A percentile compares a stretch with the other conserved stretches of the same genome.
phyloP scores from a whole-genome alignment of 2,797 vertebrate genomes.

The Ctenochaetus hawaiiensis region DNA sequence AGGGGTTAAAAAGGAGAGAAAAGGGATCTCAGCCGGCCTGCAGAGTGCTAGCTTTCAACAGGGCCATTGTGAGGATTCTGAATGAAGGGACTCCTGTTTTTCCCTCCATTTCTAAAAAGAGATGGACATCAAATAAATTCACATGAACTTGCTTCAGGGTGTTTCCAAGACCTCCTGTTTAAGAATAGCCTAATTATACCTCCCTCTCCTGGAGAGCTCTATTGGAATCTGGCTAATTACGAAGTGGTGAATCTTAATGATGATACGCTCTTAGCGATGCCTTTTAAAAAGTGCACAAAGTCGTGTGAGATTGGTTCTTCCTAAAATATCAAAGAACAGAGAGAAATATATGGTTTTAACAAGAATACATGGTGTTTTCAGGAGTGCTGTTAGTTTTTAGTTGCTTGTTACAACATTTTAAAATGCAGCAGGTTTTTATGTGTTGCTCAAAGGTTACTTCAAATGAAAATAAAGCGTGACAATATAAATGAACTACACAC shows the following conservation, averaged over 20 bases:
- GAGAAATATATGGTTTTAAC: slow-evolving; percentile 29
- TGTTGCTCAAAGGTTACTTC: background rate
- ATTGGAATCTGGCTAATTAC: slow-evolving; percentile 77
- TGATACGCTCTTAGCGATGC: slow-evolving; percentile 65
- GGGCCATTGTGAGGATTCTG: slow-evolving; percentile 77
- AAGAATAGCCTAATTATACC: slow-evolving; percentile 84
- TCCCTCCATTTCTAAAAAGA: slow-evolving; percentile 76
- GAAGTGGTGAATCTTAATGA: slow-evolving; percentile 75
- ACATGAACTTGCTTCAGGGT: slow-evolving; percentile 82
- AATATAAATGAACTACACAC: slow-evolving; percentile 1
- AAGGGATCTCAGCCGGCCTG: slow-evolving; percentile 80
- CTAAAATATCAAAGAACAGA: slow-evolving; percentile 32
- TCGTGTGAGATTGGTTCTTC: slow-evolving; percentile 46
- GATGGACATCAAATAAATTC: slow-evolving; percentile 87
- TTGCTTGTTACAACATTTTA: background rate
- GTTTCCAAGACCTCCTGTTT: slow-evolving; percentile 77
- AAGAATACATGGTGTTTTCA: background rate
- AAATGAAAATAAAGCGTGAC: background rate
- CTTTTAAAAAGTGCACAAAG: slow-evolving; percentile 52
- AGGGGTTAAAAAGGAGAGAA: slow-evolving; percentile 78
- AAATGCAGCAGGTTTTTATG: slow-evolving; percentile 2
- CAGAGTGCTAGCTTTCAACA: slow-evolving; percentile 79
- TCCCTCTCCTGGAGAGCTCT: slow-evolving; percentile 71
- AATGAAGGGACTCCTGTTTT: slow-evolving; percentile 78
- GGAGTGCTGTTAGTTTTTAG: background rate